A percentile compares a stretch with the other conserved stretches of the same genome.
Evolutionary conservation across 2,888 invertebrate species (phyloP).

Genomic region (Drosophila suboccidentalis): DNA sequence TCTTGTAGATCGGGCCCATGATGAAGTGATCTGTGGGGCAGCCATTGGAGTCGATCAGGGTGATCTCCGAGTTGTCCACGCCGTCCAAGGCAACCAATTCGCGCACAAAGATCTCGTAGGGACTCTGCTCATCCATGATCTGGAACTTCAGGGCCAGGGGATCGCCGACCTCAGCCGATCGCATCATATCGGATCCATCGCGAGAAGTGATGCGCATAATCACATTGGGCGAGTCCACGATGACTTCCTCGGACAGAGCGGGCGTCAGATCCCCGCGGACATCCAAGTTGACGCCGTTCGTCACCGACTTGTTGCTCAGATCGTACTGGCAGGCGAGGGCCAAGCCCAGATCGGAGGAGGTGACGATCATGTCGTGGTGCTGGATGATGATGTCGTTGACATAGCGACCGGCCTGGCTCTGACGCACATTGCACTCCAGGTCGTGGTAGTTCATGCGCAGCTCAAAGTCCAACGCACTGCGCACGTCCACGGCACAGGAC

Average conservation of each 20-base stretch:
- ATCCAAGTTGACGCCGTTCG: slow-evolving; percentile 95
- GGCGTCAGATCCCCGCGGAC: slow-evolving; percentile 94
- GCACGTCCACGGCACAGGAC: slow-evolving; percentile 95
- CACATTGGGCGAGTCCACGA: slow-evolving; percentile 97
- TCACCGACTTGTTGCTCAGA: slow-evolving; percentile 96
- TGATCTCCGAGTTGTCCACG: slow-evolving; percentile 96
- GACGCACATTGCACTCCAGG: slow-evolving; percentile 96
- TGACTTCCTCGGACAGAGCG: slow-evolving; percentile 94
- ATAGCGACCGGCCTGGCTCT: slow-evolving; percentile 93
- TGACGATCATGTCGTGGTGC: slow-evolving; percentile 97
- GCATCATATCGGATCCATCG: slow-evolving; percentile 93
- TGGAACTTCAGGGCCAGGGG: slow-evolving; percentile 96
- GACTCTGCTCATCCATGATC: slow-evolving; percentile 96
- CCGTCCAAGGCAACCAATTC: slow-evolving; percentile 98
- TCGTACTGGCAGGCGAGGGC: slow-evolving; percentile 97
- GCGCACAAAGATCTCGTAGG: slow-evolving; percentile 97
- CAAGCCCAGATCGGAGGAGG: slow-evolving; percentile 95
- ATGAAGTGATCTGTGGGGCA: slow-evolving; percentile 97
- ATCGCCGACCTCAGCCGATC: slow-evolving; percentile 96
- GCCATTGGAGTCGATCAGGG: slow-evolving; percentile 95
- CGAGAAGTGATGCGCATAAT: slow-evolving; percentile 96
- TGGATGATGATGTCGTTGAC: slow-evolving; percentile 97
- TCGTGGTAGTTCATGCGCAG: slow-evolving; percentile 96
- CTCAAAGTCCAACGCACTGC: slow-evolving; percentile 95
- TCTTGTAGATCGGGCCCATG: slow-evolving; percentile 96